These are phyloP conservation scores for Fulmarus glacialis DNA, from an alignment of 2,113 vertebrate species.

Conservation along the genomic window DNA sequence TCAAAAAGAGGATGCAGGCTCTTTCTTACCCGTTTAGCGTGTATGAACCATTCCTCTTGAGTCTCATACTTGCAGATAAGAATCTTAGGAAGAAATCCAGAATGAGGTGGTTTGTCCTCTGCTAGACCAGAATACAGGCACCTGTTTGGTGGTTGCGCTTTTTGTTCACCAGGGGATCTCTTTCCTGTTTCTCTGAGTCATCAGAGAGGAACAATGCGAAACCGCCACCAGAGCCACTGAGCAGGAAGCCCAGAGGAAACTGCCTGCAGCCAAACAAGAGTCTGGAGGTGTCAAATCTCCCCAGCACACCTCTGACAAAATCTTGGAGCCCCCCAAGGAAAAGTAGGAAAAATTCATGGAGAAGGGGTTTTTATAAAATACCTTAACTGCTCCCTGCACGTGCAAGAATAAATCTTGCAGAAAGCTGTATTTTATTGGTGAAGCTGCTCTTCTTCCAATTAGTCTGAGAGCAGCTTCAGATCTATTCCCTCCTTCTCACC, in stretches of 20 bases:
- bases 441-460: not conserved
- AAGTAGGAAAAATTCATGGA: not conserved
- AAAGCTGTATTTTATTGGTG: not conserved
- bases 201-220: slow-evolving; percentile 54
- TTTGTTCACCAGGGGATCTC: slow-evolving; percentile 16
- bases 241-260: slow-evolving; percentile 62
- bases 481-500: not conserved
- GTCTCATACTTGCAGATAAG: slow-evolving; percentile 70
- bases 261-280: slow-evolving; percentile 40
- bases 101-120: slow-evolving; percentile 15
- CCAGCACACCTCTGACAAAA: not conserved
- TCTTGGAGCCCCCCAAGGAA: not conserved
- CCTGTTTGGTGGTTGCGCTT: slow-evolving; percentile 17
- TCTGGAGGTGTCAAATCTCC: slow-evolving; percentile 42
- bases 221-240: not conserved
- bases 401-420: not conserved
- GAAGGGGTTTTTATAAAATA: not conserved
- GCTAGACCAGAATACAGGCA: slow-evolving; percentile 44
- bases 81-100: slow-evolving; percentile 71
- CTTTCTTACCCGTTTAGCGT: slow-evolving; percentile 73
- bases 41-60: slow-evolving; percentile 76
- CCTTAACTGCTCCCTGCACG: not conserved
- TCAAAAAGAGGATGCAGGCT: not conserved
- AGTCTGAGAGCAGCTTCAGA: not conserved
- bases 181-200: slow-evolving; percentile 68